These are phyloP conservation scores for Euplexia lucipara DNA, from an alignment of 2,888 invertebrate species.

Conservation along the genomic window DNA sequence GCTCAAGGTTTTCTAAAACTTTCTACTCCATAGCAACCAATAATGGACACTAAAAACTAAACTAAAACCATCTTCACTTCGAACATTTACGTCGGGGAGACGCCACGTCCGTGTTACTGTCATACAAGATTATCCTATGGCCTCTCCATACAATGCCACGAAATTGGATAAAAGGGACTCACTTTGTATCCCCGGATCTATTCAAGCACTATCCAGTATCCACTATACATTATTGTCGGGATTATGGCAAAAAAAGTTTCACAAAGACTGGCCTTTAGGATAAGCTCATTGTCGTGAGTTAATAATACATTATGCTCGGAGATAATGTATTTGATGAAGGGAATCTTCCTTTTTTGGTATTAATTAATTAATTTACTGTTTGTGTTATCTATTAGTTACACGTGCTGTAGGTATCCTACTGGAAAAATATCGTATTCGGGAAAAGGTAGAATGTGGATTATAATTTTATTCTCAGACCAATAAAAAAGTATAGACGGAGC, in stretches of 20 bases:
- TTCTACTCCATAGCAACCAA: too few species aligned
- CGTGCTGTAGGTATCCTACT: not conserved
- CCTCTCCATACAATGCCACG: constrained; percentile 45
- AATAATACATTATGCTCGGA: constrained; percentile 30
- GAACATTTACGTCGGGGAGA: not conserved
- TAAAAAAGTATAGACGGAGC: too few species aligned
- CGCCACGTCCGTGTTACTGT: constrained; percentile 13
- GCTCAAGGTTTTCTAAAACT: not conserved
- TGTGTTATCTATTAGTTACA: not conserved
- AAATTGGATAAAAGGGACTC: constrained; percentile 55
- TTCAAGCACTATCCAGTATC: constrained; percentile 25
- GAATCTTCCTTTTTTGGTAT: constrained; percentile 8
- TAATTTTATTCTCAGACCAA: too few species aligned
- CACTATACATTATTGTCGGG: constrained; percentile 41
- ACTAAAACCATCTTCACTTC: not conserved
- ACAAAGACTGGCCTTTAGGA: constrained; percentile 39
- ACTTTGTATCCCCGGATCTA: constrained; percentile 38
- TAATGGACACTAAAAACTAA: not conserved
- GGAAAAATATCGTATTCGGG: not conserved
- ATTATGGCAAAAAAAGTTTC: constrained; percentile 42
- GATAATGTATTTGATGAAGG: constrained; percentile 17
- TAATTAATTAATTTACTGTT: constrained; percentile 13
- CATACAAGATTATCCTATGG: constrained; percentile 44
- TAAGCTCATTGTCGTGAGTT: constrained; percentile 53
- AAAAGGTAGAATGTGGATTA: not conserved